Conservation (phyloP, 2,888 invertebrate species). For the Rhagophthalmus giganteus region DNA sequence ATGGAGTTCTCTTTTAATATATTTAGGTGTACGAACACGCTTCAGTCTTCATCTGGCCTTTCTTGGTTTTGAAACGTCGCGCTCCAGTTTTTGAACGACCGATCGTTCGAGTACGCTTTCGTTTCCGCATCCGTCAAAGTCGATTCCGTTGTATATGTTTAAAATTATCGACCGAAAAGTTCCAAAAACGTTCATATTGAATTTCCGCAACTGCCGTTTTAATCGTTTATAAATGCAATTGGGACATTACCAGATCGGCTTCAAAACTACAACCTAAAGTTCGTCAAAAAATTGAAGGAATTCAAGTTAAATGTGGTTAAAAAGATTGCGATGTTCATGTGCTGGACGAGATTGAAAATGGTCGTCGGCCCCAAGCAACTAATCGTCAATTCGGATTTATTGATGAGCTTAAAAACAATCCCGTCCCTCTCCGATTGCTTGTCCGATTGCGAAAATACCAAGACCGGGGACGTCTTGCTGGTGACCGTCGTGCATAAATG, state of each 20-base stretch:
- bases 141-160: no score
- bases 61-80: constrained; percentile 17
- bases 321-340: constrained; percentile 16
- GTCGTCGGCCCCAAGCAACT: constrained; percentile 17
- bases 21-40: constrained; percentile 27
- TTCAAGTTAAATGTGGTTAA: constrained; percentile 1
- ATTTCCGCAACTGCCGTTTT: no score
- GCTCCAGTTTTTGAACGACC: constrained; percentile 1
- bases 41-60: constrained; percentile 26
- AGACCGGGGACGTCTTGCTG: constrained; percentile 42
- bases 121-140: neutral
- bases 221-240: neutral
- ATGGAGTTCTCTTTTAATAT: constrained; percentile 26
- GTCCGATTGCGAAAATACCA: constrained; percentile 37
- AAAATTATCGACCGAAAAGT: no score
- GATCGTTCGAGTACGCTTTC: neutral
- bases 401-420: constrained; percentile 32
- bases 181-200: no score
- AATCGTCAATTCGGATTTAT: constrained; percentile 29
- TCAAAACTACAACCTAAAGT: neutral
- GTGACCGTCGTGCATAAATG: constrained; percentile 32
- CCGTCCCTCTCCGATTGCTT: constrained; percentile 52
- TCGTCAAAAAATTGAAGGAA: neutral
- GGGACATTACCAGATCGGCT: no score
- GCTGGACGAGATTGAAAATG: constrained; percentile 23